phyloP scores from a whole-genome alignment of 2,888 invertebrate genomes.

The Netelia inedita region DNA sequence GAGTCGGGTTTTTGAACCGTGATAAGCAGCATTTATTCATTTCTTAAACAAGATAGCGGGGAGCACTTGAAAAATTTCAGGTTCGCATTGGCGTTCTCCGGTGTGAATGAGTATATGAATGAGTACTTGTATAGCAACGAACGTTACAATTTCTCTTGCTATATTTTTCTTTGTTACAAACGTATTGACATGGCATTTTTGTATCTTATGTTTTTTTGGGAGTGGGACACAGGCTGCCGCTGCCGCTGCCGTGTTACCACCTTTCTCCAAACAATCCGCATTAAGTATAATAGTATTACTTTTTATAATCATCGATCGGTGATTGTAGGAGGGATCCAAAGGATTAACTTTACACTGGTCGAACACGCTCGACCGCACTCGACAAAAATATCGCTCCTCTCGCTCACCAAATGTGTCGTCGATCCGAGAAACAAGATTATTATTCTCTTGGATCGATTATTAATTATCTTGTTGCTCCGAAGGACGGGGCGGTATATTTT shows the following conservation, averaged over 20 bases:
- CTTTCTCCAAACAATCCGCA: neutral
- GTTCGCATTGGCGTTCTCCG: conserved; percentile 73
- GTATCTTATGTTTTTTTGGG: conserved; percentile 31
- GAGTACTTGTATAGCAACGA: conserved; percentile 54
- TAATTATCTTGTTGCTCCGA: neutral
- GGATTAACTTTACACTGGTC: neutral
- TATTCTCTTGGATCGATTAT: too few species aligned
- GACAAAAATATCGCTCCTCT: neutral
- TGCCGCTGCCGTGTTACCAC: neutral
- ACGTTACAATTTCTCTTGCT: conserved; percentile 71
- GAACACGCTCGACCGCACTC: neutral
- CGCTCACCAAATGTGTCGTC: neutral
- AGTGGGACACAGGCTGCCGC: conserved; percentile 43
- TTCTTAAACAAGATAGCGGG: conserved; percentile 76
- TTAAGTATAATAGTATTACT: too few species aligned
- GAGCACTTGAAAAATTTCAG: conserved; percentile 76
- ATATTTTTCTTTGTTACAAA: conserved; percentile 47
- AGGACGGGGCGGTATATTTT: neutral
- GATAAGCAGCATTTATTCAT: conserved; percentile 82
- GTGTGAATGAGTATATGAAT: conserved; percentile 68
- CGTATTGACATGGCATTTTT: conserved; percentile 56
- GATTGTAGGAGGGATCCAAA: neutral
- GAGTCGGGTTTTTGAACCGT: conserved; percentile 74
- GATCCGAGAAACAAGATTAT: neutral
- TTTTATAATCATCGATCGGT: too few species aligned